phyloP scores from a whole-genome alignment of 2,113 vertebrate species.

The Etheostoma spectabile region DNA sequence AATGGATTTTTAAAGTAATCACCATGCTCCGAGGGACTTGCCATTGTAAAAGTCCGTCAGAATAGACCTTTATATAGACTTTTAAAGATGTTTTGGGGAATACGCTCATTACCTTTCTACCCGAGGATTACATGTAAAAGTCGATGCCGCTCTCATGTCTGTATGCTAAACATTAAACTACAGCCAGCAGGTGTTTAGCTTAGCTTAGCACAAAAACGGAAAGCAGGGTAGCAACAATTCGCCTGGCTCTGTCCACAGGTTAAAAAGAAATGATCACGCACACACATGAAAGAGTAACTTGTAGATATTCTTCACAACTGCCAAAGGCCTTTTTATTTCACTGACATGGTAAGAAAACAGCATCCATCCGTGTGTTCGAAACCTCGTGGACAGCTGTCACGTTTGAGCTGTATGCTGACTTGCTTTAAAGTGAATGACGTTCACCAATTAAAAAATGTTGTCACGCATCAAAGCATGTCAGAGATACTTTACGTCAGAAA shows the following conservation, averaged over 20 bases:
- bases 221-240: not conserved
- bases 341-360: not conserved
- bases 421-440: not conserved
- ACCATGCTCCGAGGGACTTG: slow-evolving; percentile 16
- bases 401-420: not conserved
- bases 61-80: not conserved
- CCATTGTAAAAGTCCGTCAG: not conserved
- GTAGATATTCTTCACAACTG: not conserved
- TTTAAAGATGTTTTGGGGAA: not conserved
- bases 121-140: not conserved
- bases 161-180: not conserved
- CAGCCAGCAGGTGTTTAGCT: not conserved
- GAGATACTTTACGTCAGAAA: no score
- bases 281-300: not conserved
- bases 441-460: not conserved
- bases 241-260: not conserved
- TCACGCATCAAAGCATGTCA: no score
- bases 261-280: not conserved
- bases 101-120: not conserved
- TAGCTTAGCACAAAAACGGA: not conserved
- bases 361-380: slow-evolving; percentile 1
- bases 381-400: not conserved
- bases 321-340: not conserved
- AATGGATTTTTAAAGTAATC: slow-evolving; percentile 45
- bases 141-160: not conserved